These are phyloP conservation scores for Enteromius unitaeniatus DNA, from an alignment of 2,797 vertebrate genomes.

Conservation along the genomic window DNA sequence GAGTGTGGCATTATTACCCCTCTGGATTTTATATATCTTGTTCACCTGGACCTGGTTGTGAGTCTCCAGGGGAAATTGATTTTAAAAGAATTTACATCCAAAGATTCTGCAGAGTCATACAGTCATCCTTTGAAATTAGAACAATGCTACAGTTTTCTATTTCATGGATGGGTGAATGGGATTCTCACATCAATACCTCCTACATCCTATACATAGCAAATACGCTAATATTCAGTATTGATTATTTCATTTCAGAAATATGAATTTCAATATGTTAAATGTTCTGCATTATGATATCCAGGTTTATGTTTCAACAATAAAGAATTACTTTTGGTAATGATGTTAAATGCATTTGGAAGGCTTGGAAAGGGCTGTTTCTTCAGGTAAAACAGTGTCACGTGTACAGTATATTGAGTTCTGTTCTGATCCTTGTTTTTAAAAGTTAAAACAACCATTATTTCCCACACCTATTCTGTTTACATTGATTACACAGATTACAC, in stretches of 20 bases:
- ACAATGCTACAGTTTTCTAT: neutral
- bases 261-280: neutral
- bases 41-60: conserved; percentile 7
- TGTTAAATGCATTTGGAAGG: neutral
- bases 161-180: conserved; percentile 1
- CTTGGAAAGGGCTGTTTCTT: too few species aligned
- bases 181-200: neutral
- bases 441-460: too few species aligned
- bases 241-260: conserved; percentile 5
- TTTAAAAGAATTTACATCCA: neutral
- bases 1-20: neutral
- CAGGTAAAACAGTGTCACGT: too few species aligned
- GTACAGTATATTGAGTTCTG: too few species aligned
- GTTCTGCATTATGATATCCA: neutral
- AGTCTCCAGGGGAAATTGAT: neutral
- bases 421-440: too few species aligned
- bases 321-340: neutral
- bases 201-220: neutral
- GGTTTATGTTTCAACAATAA: neutral
- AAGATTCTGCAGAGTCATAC: neutral
- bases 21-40: neutral
- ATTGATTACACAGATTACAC: too few species aligned
- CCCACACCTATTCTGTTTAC: too few species aligned
- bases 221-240: too few species aligned
- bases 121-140: neutral